Conservation (phyloP, 1,140 invertebrate genomes). For the Heliconius melpomene region DNA sequence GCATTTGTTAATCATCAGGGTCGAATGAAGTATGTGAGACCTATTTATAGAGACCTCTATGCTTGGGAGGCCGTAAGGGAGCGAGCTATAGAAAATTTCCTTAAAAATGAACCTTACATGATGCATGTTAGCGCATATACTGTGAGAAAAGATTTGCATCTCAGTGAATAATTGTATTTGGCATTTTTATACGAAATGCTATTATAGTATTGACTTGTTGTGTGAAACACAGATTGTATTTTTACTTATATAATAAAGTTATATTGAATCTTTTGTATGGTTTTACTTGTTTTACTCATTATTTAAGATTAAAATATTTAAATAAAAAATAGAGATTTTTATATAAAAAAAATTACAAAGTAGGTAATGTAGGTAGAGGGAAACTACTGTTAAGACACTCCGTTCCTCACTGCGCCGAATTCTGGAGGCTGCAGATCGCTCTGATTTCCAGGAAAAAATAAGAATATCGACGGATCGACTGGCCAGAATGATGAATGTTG, state of each 20-base stretch:
- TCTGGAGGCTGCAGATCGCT: too few relatives aligned
- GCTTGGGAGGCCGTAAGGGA: slow-evolving; percentile 87
- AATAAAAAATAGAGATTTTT: too few relatives aligned
- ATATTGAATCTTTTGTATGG: background rate
- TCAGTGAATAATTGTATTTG: slow-evolving; percentile 57
- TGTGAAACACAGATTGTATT: slow-evolving; percentile 18
- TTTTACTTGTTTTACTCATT: background rate
- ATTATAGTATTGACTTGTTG: slow-evolving; percentile 17
- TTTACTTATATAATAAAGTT: slow-evolving; percentile 22
- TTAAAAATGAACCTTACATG: slow-evolving; percentile 87
- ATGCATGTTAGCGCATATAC: slow-evolving; percentile 90
- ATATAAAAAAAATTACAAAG: too few relatives aligned
- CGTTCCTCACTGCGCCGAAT: too few relatives aligned
- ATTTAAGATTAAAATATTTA: too few relatives aligned
- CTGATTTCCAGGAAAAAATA: too few relatives aligned
- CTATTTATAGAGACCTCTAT: slow-evolving; percentile 93
- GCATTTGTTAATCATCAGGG: slow-evolving; percentile 91
- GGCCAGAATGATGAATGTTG: too few relatives aligned
- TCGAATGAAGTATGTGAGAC: slow-evolving; percentile 94
- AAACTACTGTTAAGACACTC: too few relatives aligned
- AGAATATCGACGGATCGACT: too few relatives aligned
- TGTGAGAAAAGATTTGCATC: slow-evolving; percentile 89
- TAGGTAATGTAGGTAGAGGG: too few relatives aligned
- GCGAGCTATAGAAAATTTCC: slow-evolving; percentile 87
- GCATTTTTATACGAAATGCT: slow-evolving; percentile 24